Percentiles rank a stretch among this genome's conserved stretches.
Evolutionary conservation across 1,140 invertebrate species (phyloP).

Genomic region (Caenorhabditis briggsae): DNA sequence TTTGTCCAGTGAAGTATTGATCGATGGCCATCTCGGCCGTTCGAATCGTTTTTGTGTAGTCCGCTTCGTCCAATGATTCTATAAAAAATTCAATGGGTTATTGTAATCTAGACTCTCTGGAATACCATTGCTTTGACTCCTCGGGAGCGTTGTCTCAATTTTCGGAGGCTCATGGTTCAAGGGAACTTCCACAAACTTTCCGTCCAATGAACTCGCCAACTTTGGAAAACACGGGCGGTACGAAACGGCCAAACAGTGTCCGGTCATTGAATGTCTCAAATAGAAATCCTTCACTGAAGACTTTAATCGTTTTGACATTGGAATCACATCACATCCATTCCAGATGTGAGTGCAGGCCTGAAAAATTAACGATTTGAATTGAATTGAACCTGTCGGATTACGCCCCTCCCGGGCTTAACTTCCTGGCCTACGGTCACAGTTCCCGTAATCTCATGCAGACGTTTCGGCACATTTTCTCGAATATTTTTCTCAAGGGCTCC

Average conservation of each 20-base stretch:
- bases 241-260: constrained; percentile 54
- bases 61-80: constrained; percentile 29
- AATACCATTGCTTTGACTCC: constrained; percentile 12
- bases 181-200: constrained; percentile 53
- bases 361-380: neutral
- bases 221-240: constrained; percentile 48
- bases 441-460: too few species aligned
- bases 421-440: too few species aligned
- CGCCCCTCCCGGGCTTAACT: too few species aligned
- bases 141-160: neutral
- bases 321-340: constrained; percentile 46
- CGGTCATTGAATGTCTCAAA: constrained; percentile 59
- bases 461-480: too few species aligned
- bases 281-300: constrained; percentile 47
- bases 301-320: constrained; percentile 39
- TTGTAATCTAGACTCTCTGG: neutral
- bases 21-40: constrained; percentile 35
- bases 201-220: neutral
- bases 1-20: constrained; percentile 53
- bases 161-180: neutral
- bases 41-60: constrained; percentile 5
- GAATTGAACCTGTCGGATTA: too few species aligned
- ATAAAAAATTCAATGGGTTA: neutral
- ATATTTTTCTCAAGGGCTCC: too few species aligned
- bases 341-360: constrained; percentile 59